A percentile compares a stretch with the other conserved stretches of the same genome.
Conservation (phyloP, 2,797 vertebrate species). For the Macrochelys suwanniensis region DNA sequence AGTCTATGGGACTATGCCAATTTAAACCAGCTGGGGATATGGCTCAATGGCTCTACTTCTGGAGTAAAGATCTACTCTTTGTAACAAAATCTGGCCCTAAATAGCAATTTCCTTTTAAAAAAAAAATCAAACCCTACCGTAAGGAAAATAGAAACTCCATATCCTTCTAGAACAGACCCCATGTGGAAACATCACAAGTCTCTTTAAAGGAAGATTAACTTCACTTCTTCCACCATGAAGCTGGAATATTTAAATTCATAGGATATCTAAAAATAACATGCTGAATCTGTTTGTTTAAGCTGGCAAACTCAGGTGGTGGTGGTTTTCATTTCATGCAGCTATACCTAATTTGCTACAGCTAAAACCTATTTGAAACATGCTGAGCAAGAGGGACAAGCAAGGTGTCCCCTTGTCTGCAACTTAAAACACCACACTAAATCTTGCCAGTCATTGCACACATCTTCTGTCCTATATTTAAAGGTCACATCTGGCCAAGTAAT, state of each 20-base stretch:
- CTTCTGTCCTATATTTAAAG: conserved; percentile 36
- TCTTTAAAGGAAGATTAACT: conserved; percentile 71
- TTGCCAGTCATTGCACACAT: conserved; percentile 48
- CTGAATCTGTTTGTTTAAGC: conserved; percentile 70
- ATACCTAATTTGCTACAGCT: conserved; percentile 64
- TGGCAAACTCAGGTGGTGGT: conserved; percentile 68
- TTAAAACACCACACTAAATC: conserved; percentile 39
- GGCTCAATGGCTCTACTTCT: neutral
- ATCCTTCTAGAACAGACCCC: conserved; percentile 43
- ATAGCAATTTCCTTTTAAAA: conserved; percentile 12
- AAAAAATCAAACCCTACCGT: conserved; percentile 31
- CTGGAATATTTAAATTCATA: conserved; percentile 60
- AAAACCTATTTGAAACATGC: conserved; percentile 67
- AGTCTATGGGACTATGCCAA: accelerated
- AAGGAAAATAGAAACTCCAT: conserved; percentile 13
- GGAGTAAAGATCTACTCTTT: neutral
- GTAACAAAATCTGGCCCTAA: neutral
- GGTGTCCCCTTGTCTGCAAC: neutral
- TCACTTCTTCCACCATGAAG: conserved; percentile 64
- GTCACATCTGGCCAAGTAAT: conserved; percentile 52
- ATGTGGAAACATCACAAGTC: conserved; percentile 56
- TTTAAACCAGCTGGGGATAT: neutral
- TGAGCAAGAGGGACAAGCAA: conserved; percentile 52
- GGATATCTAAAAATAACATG: conserved; percentile 66
- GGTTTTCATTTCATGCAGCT: conserved; percentile 68